Conservation (phyloP, 2,797 vertebrate genomes). For the Myoxocephalus aenaeus region DNA sequence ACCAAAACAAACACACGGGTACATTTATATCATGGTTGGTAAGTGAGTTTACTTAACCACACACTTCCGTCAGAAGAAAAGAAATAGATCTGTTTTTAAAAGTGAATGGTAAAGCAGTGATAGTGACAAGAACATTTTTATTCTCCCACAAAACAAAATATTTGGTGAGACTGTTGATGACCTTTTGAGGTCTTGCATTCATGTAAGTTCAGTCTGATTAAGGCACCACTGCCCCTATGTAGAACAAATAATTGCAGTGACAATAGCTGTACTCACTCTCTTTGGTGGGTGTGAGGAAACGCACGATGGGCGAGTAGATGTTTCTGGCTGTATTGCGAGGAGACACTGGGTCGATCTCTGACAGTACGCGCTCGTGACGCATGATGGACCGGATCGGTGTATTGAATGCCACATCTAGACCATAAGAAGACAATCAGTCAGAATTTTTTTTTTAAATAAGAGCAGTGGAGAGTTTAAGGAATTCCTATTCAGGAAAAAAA, state of each 20-base stretch:
- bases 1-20: conserved; percentile 4
- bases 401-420: conserved; percentile 78
- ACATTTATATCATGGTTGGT: background rate
- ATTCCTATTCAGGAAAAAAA: background rate
- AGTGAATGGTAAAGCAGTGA: background rate
- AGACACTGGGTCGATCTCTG: conserved; percentile 61
- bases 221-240: background rate
- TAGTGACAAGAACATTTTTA: background rate
- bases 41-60: conserved; percentile 8
- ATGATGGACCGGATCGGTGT: conserved; percentile 74
- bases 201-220: background rate
- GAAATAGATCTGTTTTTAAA: background rate
- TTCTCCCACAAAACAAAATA: background rate
- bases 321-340: conserved; percentile 74
- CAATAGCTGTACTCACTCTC: conserved; percentile 78
- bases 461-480: background rate
- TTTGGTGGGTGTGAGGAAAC: conserved; percentile 84
- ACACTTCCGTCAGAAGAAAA: too few species aligned
- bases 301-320: conserved; percentile 84
- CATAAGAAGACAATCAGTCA: background rate
- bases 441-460: background rate
- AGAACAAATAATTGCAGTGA: background rate
- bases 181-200: background rate
- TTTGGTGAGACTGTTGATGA: background rate
- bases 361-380: conserved; percentile 55